Conservation (phyloP, 92 coral and sea anemone genomes). For the Umimayanthus kanabou region DNA sequence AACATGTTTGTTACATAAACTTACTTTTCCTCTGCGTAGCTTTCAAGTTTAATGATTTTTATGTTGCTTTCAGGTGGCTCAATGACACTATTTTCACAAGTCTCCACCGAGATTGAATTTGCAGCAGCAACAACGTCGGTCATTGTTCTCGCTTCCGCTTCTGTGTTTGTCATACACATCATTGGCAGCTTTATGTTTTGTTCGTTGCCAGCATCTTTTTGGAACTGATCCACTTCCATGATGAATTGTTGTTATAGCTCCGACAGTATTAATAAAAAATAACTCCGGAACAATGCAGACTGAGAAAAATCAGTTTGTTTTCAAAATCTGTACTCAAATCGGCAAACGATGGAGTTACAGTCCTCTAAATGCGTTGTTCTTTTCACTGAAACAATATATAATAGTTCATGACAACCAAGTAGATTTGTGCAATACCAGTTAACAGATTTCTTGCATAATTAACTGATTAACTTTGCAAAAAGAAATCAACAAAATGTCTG, state of each 20-base stretch:
- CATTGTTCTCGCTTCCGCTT: constrained; percentile 14
- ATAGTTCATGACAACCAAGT: not conserved
- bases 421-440: not conserved
- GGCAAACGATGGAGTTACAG: not conserved
- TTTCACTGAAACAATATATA: not conserved
- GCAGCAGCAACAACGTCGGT: not conserved
- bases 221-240: constrained; percentile 22
- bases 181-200: not conserved
- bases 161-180: not conserved
- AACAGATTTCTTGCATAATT: not conserved
- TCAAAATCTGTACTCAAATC: constrained; percentile 13
- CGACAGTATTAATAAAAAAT: not conserved
- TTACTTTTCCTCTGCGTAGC: constrained; percentile 9
- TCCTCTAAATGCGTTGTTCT: not conserved
- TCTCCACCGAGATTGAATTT: not conserved
- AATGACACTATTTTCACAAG: not conserved
- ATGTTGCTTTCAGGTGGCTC: not conserved
- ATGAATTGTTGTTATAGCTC: not conserved
- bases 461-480: not conserved
- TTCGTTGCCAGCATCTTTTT: constrained; percentile 2
- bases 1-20: not conserved
- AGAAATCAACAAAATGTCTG: constrained; percentile 8
- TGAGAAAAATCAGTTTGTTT: not conserved
- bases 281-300: no score
- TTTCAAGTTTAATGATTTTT: not conserved